These are phyloP conservation scores for Drosophila flavopinicola DNA, from an alignment of 2,888 invertebrate genomes.

Conservation along the genomic window DNA sequence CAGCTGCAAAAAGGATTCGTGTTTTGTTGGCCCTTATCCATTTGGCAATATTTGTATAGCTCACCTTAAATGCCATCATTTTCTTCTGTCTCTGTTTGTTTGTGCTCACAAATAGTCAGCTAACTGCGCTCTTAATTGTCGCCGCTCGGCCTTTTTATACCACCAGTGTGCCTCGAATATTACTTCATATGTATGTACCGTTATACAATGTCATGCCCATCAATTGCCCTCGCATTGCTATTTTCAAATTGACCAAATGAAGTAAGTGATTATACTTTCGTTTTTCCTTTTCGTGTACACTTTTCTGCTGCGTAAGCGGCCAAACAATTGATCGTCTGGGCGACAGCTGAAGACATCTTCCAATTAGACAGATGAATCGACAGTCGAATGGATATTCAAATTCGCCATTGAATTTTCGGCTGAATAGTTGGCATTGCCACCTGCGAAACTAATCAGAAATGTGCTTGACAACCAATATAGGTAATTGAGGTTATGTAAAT, in stretches of 20 bases:
- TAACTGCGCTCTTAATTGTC: conserved; percentile 60
- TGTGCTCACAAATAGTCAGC: conserved; percentile 59
- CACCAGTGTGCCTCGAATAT: conserved; percentile 33
- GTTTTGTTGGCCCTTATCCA: not conserved
- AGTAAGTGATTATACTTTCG: conserved; percentile 62
- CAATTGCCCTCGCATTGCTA: conserved; percentile 65
- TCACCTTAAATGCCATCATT: conserved; percentile 56
- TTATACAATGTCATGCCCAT: conserved; percentile 72
- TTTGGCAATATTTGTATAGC: not conserved
- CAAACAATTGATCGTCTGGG: conserved; percentile 39
- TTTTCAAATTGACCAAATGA: conserved; percentile 41
- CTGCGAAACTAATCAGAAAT: not conserved
- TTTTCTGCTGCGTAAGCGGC: conserved; percentile 55
- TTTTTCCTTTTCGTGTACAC: conserved; percentile 32
- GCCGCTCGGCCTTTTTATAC: conserved; percentile 58
- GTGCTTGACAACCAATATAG: too few species aligned
- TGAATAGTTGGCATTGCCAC: not conserved
- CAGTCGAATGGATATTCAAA: conserved; percentile 19
- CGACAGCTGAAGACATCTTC: conserved; percentile 12
- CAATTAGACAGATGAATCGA: conserved; percentile 31
- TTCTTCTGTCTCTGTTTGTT: conserved; percentile 22
- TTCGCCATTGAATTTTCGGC: conserved; percentile 7
- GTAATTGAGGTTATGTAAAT: too few species aligned
- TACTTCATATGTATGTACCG: conserved; percentile 53
- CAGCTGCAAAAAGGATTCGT: conserved; percentile 30